These are phyloP conservation scores for Gorsachius magnificus DNA, from an alignment of 2,797 vertebrate genomes.

Conservation along the genomic window DNA sequence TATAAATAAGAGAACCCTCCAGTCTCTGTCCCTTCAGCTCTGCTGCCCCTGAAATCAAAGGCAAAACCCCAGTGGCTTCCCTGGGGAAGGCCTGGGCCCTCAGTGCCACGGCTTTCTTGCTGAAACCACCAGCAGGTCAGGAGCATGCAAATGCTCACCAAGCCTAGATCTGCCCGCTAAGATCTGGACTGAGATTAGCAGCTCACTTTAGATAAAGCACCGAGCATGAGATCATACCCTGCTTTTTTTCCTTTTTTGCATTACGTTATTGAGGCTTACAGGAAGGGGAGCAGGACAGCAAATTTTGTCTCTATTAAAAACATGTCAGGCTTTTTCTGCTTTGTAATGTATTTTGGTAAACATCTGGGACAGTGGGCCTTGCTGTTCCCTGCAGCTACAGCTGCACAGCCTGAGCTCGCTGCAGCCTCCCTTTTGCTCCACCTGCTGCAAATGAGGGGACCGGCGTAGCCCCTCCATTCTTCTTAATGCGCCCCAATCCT, in stretches of 20 bases:
- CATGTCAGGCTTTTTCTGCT: not conserved
- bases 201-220: slow-evolving; percentile 29
- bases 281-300: not conserved
- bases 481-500: not conserved
- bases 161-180: not conserved
- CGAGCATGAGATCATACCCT: not conserved
- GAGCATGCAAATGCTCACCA: not conserved
- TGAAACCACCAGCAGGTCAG: not conserved
- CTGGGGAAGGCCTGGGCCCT: not conserved
- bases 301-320: slow-evolving; percentile 43
- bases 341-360: not conserved
- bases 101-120: not conserved
- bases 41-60: not conserved
- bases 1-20: not conserved
- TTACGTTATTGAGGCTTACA: not conserved
- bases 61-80: not conserved
- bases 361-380: not conserved
- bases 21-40: not conserved
- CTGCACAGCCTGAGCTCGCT: not conserved
- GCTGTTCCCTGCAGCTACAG: not conserved
- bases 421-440: not conserved
- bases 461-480: not conserved
- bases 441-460: not conserved
- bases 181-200: slow-evolving; percentile 15
- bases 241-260: not conserved